phyloP scores from a whole-genome alignment of 1,140 invertebrate species.

The Meloidogyne hapla region DNA sequence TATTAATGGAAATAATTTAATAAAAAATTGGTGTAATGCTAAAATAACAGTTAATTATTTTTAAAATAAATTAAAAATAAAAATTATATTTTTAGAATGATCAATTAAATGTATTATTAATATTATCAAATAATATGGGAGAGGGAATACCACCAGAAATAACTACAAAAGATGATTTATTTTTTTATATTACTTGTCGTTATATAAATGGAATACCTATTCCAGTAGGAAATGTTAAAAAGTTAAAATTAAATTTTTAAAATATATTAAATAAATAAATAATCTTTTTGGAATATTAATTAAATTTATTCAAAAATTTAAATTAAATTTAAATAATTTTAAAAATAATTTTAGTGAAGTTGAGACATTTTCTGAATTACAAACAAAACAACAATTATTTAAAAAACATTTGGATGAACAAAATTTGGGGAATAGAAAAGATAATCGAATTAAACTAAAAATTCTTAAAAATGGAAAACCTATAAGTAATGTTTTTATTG shows the following conservation, averaged over 20 bases:
- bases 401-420: constrained; percentile 13
- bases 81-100: constrained; percentile 39
- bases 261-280: too few relatives aligned
- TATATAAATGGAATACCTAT: constrained; percentile 20
- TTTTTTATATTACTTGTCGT: constrained; percentile 51
- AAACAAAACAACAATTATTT: background rate
- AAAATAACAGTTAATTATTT: constrained; percentile 40
- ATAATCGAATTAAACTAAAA: constrained; percentile 39
- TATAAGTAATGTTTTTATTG: constrained; percentile 56
- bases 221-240: background rate
- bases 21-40: constrained; percentile 50
- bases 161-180: constrained; percentile 57
- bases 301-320: too few relatives aligned
- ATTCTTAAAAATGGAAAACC: constrained; percentile 49
- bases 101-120: constrained; percentile 44
- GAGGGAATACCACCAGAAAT: constrained; percentile 46
- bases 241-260: too few relatives aligned
- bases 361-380: background rate
- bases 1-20: background rate
- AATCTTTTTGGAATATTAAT: too few relatives aligned
- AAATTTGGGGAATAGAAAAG: constrained; percentile 12
- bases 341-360: background rate
- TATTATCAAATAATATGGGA: constrained; percentile 53
- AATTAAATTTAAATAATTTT: background rate
- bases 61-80: background rate